Conservation (phyloP, 2,797 vertebrate species). For the Heterohyrax brucei region DNA sequence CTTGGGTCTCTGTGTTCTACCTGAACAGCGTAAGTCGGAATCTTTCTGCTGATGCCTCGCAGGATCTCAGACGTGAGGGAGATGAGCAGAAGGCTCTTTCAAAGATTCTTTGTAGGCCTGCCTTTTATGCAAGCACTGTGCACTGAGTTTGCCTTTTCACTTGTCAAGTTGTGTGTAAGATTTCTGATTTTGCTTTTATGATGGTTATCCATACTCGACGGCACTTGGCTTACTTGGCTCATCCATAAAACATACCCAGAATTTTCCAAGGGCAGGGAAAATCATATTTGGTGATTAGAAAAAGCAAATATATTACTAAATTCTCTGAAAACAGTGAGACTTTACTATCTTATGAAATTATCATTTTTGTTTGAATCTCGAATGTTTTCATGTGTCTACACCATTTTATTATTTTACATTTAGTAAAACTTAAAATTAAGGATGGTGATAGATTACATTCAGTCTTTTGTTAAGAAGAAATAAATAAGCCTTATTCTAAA, state of each 20-base stretch:
- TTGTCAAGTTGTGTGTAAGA: neutral
- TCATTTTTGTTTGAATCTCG: slow-evolving; percentile 6
- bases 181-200: neutral
- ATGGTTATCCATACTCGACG: neutral
- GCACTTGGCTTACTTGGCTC: too few species aligned
- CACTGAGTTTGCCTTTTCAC: neutral
- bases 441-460: neutral
- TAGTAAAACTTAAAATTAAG: slow-evolving; percentile 27
- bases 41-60: neutral
- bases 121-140: neutral
- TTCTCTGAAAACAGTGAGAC: neutral
- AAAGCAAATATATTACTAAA: slow-evolving; percentile 47
- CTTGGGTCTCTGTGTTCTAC: neutral
- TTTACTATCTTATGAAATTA: slow-evolving; percentile 13
- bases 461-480: neutral
- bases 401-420: slow-evolving; percentile 18
- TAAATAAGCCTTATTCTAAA: slow-evolving; percentile 15
- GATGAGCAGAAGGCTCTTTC: neutral
- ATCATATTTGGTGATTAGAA: slow-evolving; percentile 23
- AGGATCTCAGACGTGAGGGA: neutral
- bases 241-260: neutral
- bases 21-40: neutral
- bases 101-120: neutral
- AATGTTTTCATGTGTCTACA: neutral
- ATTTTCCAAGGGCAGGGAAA: neutral